Percentiles rank a stretch among this genome's conserved stretches.
phyloP scores from a whole-genome alignment of 2,888 invertebrate species.

The Drosophila mayaguana region DNA sequence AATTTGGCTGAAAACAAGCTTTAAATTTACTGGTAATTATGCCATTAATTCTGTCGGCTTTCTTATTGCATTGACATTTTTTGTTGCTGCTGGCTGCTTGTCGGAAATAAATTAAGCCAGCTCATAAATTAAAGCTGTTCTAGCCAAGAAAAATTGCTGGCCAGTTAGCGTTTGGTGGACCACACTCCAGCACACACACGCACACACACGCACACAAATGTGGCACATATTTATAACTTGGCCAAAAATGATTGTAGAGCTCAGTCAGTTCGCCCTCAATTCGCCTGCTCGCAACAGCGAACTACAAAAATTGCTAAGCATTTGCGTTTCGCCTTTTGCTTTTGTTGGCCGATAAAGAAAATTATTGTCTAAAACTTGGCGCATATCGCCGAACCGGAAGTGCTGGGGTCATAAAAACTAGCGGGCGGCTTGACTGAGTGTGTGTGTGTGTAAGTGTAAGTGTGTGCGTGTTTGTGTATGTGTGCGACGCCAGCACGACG shows the following conservation, averaged over 20 bases:
- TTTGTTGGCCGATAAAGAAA: conserved; percentile 68
- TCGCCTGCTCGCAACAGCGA: not conserved
- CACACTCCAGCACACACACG: conserved; percentile 16
- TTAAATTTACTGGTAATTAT: conserved; percentile 42
- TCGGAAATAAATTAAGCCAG: conserved; percentile 78
- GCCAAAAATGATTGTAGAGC: conserved; percentile 47
- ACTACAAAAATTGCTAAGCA: conserved; percentile 61
- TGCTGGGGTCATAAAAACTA: conserved; percentile 74
- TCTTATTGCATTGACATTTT: conserved; percentile 11
- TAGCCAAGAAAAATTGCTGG: conserved; percentile 52
- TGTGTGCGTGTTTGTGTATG: conserved; percentile 12
- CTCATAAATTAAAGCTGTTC: conserved; percentile 73
- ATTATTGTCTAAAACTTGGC: conserved; percentile 81
- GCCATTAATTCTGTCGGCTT: conserved; percentile 14
- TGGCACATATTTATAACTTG: conserved; percentile 61
- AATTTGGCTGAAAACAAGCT: not conserved
- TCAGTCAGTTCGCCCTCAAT: conserved; percentile 15
- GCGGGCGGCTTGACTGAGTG: conserved; percentile 54
- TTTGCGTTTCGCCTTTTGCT: conserved; percentile 71
- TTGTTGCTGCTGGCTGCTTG: conserved; percentile 17
- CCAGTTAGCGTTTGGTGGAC: conserved; percentile 54
- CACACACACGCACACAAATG: not conserved
- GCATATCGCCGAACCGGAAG: conserved; percentile 75
- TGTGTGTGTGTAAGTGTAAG: conserved; percentile 19
- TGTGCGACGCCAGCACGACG: conserved; percentile 64